Evolutionary conservation across 2,797 vertebrate genomes (phyloP), one percentile per base, ranked within the genome.

Genomic region (Buceros bicornis): DNA sequence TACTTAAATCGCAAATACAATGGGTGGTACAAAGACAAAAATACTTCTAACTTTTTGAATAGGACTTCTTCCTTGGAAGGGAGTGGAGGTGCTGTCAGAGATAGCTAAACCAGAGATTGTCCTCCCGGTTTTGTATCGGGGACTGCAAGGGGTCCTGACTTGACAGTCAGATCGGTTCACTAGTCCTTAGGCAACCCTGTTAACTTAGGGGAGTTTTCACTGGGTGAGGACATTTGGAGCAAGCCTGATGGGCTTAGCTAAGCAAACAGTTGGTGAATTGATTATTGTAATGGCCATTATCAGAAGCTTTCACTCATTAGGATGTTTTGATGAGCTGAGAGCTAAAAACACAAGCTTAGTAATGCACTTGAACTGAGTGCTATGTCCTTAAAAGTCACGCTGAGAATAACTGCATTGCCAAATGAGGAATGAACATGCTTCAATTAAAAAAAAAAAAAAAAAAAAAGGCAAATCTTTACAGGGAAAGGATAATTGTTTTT

Each of bases 261-360:
- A 80, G 69, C 54, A 92, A 66, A 62, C 76, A 43, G 78, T 80
- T 16, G 29, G 47, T 92, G 79, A 96, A 82, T 89, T 93, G 90
- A 66, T 92, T 89, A 50, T 83, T 74, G 81, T 45, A 24, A 50
- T 18, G 78, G 53, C 56, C 76, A 58, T 95, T 88, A 93, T 79
- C 79, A 94, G 76, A 86, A 65, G 45, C 66, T 91, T 86, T 69
- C 73, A 72, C 80, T 95, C 95, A 90, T 95, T 92, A 95, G 70
- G 72, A 43, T 81, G 89, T 65, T 96, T 84, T 86, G 76, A 82
- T 74, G 77, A 56, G 62, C 43, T 31, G 72, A 78, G 57, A 83
- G 43, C 79, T 86, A 69, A 82, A 86, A 86, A 7, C 62, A 29
- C 65, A 26, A 50, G 58, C 53, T 91, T 88, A 45, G 76, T 81